Evolutionary conservation across 2,797 vertebrate species (phyloP).

Genomic region (Myripristis jacobus): DNA sequence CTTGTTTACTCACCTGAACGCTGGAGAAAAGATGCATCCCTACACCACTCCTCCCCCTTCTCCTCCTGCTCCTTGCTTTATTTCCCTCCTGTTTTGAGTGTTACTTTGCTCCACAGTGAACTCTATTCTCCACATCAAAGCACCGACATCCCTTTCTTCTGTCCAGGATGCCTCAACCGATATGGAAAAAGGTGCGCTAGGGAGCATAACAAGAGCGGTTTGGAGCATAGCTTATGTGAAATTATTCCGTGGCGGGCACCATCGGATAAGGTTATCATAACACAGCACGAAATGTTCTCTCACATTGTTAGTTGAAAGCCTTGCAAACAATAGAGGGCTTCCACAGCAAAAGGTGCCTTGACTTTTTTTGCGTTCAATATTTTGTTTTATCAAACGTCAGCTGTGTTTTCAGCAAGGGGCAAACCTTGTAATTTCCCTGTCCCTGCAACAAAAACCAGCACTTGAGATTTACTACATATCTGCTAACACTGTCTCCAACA

Average conservation of each 20-base stretch:
- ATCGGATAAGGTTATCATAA: conserved; percentile 41
- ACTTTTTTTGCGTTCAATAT: background rate
- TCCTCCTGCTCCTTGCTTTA: conserved; percentile 21
- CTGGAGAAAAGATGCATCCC: conserved; percentile 12
- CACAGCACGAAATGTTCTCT: conserved; percentile 8
- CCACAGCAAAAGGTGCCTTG: background rate
- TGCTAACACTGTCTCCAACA: conserved; percentile 27
- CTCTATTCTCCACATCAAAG: conserved; percentile 58
- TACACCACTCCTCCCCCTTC: background rate
- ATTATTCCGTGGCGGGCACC: background rate
- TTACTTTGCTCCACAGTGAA: conserved; percentile 27
- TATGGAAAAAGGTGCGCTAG: conserved; percentile 16
- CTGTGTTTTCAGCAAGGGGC: conserved; percentile 22
- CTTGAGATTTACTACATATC: conserved; percentile 55
- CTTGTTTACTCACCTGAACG: conserved; percentile 42
- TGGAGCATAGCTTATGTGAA: conserved; percentile 5
- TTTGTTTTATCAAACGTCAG: conserved; percentile 28
- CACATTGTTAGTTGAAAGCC: conserved; percentile 35
- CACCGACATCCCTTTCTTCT: conserved; percentile 27
- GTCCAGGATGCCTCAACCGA: conserved; percentile 38
- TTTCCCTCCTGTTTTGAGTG: conserved; percentile 7
- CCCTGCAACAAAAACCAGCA: conserved; percentile 38
- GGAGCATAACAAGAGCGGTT: conserved; percentile 14
- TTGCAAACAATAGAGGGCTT: conserved; percentile 32
- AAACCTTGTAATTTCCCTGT: conserved; percentile 49